Evolutionary conservation across 2,113 vertebrate genomes (phyloP), one percentile per base, ranked within the genome.

Genomic region (Diphyllodes magnificus): DNA sequence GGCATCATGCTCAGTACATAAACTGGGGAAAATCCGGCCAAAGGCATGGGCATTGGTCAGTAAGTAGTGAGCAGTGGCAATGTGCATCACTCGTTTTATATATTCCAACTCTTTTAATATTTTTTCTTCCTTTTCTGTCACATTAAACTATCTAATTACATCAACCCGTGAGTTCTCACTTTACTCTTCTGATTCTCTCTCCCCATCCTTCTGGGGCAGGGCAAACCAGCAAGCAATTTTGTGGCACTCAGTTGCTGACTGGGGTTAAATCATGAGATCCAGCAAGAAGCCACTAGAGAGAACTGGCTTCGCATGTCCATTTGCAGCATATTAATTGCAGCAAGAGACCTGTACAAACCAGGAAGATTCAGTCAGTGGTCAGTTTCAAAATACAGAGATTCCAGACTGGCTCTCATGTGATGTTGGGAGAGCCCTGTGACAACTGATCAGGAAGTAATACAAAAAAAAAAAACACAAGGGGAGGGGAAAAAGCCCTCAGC

Each of bases 331-430:
- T 10, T 22, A 82, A 82, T 35, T 45, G 45, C 39, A 87, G n/a
- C 7, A 71, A 61, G 47, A 71, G 37, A 64, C 14, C 31, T 30
- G 10, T 61, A 50, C 5, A 61, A 87, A 35, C 11, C 33, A 65
- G 54, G 31, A 50, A 85, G 50, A 61, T 27, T 65, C 13, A 37
- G 70, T 20, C 73, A 65, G 61, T 2, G 13, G 22, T 1, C 6
- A 86, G 44, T 88, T 90, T 83, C 64, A 66, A 92, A 88, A 90
- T 31, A 54, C 1, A 5, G 16, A 65, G 27, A 53, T 78, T 92
- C 81, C 64, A 77, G 19, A 19, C n/a, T 51, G 68, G 24, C 21
- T 86, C 39, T 93, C 94, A 96, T 31, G 60, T 93, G 94, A 97
- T 31, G 10, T 8, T 63, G 44, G 37, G 50, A 93, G 23, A 92